These are phyloP conservation scores for Cotesia glomerata DNA, from an alignment of 1,140 invertebrate species.

Conservation along the genomic window DNA sequence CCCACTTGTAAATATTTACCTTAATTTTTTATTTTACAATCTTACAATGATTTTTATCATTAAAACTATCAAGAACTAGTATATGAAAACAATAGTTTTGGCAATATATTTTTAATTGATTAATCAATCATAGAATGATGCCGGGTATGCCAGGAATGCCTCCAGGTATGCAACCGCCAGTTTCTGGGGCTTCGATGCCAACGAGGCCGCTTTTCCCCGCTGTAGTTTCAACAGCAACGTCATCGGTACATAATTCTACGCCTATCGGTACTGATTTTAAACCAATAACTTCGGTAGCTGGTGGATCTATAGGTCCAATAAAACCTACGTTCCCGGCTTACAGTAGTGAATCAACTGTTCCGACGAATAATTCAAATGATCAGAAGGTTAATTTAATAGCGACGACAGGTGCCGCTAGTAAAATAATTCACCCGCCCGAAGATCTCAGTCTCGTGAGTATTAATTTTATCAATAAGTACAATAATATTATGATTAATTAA, in stretches of 20 bases:
- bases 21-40: constrained; percentile 36
- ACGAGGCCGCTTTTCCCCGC: constrained; percentile 77
- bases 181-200: constrained; percentile 67
- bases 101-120: too few relatives aligned
- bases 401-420: constrained; percentile 82
- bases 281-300: constrained; percentile 65
- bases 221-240: constrained; percentile 68
- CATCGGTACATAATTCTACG: constrained; percentile 64
- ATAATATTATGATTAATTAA: background rate
- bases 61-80: too few relatives aligned
- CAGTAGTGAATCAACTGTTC: constrained; percentile 54
- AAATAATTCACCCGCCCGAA: constrained; percentile 93
- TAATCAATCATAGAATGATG: constrained; percentile 50
- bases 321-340: constrained; percentile 84
- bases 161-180: constrained; percentile 65
- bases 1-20: background rate
- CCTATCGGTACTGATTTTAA: constrained; percentile 72
- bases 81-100: too few relatives aligned
- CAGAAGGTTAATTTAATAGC: constrained; percentile 77
- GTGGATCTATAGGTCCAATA: constrained; percentile 61
- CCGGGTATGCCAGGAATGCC: constrained; percentile 65
- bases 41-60: too few relatives aligned
- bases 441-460: constrained; percentile 82
- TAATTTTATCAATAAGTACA: background rate
- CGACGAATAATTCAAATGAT: constrained; percentile 53